Evolutionary conservation across 2,113 vertebrate genomes (phyloP).

Genomic region (Poecile atricapillus): DNA sequence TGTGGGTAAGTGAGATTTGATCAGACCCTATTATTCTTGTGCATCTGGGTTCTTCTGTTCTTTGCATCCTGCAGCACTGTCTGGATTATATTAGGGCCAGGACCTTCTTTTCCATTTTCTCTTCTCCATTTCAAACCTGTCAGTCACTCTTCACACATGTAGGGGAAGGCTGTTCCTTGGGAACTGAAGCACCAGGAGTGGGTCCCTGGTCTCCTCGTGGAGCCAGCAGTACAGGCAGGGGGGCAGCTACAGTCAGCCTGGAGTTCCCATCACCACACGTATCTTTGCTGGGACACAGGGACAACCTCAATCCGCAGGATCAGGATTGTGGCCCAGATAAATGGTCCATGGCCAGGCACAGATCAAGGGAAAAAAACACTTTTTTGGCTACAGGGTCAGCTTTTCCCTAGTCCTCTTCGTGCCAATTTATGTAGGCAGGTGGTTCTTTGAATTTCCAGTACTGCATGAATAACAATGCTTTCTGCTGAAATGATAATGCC

Average conservation of each 20-base stretch:
- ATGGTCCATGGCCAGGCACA: not conserved
- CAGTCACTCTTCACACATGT: not conserved
- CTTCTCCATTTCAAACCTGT: not conserved
- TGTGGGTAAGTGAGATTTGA: not conserved
- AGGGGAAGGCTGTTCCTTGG: not conserved
- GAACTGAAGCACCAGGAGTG: not conserved
- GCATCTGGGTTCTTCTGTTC: not conserved
- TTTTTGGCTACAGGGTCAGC: not conserved
- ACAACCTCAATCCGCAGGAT: not conserved
- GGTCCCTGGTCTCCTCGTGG: rapidly evolving
- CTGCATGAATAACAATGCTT: not conserved
- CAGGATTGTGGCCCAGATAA: not conserved
- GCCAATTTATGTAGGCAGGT: rapidly evolving
- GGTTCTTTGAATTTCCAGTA: not conserved
- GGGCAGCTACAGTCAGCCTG: not conserved
- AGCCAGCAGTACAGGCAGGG: not conserved
- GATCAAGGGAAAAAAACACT: not conserved
- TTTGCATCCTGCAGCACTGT: not conserved
- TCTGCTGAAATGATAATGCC: not conserved
- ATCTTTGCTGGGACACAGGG: not conserved
- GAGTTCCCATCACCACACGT: not conserved
- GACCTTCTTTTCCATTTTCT: not conserved
- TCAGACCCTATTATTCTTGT: not conserved
- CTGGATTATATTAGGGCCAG: not conserved
- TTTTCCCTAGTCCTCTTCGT: not conserved